Conservation (phyloP, 1,140 invertebrate genomes). For the Euura lappo region DNA sequence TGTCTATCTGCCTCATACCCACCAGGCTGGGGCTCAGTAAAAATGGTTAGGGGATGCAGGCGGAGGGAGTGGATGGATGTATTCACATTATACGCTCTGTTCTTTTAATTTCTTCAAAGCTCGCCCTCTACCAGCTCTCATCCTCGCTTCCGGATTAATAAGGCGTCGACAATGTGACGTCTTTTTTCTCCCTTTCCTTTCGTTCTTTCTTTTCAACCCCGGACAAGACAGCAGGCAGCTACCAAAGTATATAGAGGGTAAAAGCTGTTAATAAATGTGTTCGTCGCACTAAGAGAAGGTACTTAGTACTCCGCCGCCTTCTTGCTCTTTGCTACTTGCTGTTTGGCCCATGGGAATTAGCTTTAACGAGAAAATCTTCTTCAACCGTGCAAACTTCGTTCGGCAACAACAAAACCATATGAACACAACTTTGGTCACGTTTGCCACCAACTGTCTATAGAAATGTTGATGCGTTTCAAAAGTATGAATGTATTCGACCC, state of each 20-base stretch:
- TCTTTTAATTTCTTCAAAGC: slow-evolving; percentile 63
- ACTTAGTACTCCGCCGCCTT: slow-evolving; percentile 28
- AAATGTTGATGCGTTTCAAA: too few species aligned
- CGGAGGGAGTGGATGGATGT: slow-evolving; percentile 49
- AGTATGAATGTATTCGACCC: too few species aligned
- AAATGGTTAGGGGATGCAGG: slow-evolving; percentile 47
- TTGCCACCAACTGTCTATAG: too few species aligned
- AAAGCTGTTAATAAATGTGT: slow-evolving; percentile 53
- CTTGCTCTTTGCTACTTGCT: neutral
- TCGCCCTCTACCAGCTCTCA: slow-evolving; percentile 27
- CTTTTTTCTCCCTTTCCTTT: slow-evolving; percentile 40
- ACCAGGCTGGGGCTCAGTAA: slow-evolving; percentile 36
- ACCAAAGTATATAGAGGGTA: slow-evolving; percentile 51
- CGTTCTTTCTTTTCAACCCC: slow-evolving; percentile 26
- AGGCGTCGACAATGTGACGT: slow-evolving; percentile 58
- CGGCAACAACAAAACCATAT: slow-evolving; percentile 27
- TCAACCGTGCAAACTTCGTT: slow-evolving; percentile 45
- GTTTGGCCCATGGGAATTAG: slow-evolving; percentile 43
- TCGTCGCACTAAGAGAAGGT: slow-evolving; percentile 32
- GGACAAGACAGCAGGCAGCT: slow-evolving; percentile 49
- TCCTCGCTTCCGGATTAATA: slow-evolving; percentile 56
- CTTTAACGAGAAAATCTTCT: slow-evolving; percentile 55
- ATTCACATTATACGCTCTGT: slow-evolving; percentile 60
- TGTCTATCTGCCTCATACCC: slow-evolving; percentile 57
- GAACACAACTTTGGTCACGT: neutral